A percentile compares a stretch with the other conserved stretches of the same genome.
Evolutionary conservation across 1,140 invertebrate genomes (phyloP).

Genomic region (Coboldia fuscipes): DNA sequence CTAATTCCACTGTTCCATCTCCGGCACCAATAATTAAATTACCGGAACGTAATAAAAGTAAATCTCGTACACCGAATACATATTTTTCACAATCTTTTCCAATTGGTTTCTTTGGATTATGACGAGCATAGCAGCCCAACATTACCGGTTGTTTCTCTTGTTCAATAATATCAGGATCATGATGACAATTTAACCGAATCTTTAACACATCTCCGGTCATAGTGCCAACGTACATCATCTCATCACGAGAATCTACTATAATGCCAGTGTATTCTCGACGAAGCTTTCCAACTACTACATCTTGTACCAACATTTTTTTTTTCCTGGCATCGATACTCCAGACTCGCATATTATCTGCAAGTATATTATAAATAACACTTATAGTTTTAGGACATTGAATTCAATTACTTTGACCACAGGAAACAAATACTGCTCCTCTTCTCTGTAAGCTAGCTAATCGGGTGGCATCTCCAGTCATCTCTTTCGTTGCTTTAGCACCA

Average conservation of each 20-base stretch:
- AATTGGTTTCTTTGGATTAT: slow-evolving; percentile 15
- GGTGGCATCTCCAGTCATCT: slow-evolving; percentile 40
- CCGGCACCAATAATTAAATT: slow-evolving; percentile 59
- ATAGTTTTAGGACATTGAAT: slow-evolving; percentile 4
- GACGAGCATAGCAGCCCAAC: slow-evolving; percentile 37
- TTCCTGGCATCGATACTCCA: slow-evolving; percentile 55
- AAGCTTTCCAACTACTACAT: slow-evolving; percentile 48
- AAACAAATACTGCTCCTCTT: slow-evolving; percentile 36
- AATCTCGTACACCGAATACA: slow-evolving; percentile 35
- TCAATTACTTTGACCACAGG: slow-evolving; percentile 47
- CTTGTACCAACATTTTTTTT: slow-evolving; percentile 41
- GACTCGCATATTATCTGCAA: slow-evolving; percentile 29
- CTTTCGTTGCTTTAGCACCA: slow-evolving; percentile 36
- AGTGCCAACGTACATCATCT: slow-evolving; percentile 63
- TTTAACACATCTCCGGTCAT: slow-evolving; percentile 42
- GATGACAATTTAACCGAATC: slow-evolving; percentile 38
- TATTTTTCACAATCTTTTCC: slow-evolving; percentile 19
- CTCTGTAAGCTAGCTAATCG: slow-evolving; percentile 30
- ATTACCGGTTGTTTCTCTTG: slow-evolving; percentile 30
- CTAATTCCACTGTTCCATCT: slow-evolving; percentile 53
- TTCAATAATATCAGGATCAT: slow-evolving; percentile 27
- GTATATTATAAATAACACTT: background rate
- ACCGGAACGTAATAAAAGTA: slow-evolving; percentile 34
- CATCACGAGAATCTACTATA: slow-evolving; percentile 38
- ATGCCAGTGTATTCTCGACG: slow-evolving; percentile 40